These are phyloP conservation scores for Rotaria socialis DNA, from an alignment of 2,888 invertebrate species.

Conservation along the genomic window DNA sequence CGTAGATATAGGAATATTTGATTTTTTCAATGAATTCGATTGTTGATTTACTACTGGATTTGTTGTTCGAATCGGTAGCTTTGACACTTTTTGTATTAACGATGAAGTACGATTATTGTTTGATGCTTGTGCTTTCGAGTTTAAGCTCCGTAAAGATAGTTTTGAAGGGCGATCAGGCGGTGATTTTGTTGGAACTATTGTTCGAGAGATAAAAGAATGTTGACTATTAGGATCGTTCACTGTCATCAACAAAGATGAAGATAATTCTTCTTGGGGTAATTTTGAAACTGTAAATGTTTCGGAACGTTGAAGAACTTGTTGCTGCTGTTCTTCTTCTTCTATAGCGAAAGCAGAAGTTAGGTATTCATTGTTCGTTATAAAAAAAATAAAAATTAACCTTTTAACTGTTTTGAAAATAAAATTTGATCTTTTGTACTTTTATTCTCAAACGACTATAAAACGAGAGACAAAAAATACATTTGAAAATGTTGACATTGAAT, in stretches of 20 bases:
- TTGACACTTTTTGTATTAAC: neutral
- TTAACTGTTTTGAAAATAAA: neutral
- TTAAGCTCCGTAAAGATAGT: neutral
- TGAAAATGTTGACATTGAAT: neutral
- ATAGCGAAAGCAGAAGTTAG: neutral
- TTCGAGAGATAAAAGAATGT: neutral
- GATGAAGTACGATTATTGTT: neutral
- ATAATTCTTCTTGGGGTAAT: neutral
- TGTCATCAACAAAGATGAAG: neutral
- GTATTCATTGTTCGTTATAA: no score
- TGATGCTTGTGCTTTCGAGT: neutral
- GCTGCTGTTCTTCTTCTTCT: neutral
- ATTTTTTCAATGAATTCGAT: neutral
- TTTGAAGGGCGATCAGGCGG: neutral
- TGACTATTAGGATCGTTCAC: neutral
- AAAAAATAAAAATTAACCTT: no score
- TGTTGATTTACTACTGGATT: neutral
- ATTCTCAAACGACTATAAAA: no score
- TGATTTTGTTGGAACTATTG: neutral
- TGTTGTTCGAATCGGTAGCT: neutral
- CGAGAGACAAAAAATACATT: neutral
- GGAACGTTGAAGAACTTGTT: constrained; percentile 4
- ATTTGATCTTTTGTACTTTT: neutral
- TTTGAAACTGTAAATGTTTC: constrained; percentile 6
- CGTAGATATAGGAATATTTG: neutral